Evolutionary conservation across 1,140 invertebrate species (phyloP).

Genomic region (Pantala flavescens): DNA sequence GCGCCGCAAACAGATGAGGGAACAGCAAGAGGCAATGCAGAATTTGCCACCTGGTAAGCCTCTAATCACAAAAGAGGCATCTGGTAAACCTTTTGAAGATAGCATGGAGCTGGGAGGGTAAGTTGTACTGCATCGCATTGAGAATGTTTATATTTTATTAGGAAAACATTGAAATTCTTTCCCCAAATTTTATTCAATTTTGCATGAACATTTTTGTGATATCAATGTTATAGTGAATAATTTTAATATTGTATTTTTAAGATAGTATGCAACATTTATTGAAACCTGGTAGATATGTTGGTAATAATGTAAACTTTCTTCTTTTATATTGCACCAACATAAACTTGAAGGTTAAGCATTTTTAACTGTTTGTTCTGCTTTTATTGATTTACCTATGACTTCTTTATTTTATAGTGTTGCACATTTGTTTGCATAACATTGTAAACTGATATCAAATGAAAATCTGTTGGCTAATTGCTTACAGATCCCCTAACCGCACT

Average conservation of each 20-base stretch:
- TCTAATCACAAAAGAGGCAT: constrained; percentile 31
- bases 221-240: not conserved
- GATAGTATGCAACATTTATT: constrained; percentile 12
- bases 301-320: constrained; percentile 23
- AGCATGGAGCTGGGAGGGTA: constrained; percentile 43
- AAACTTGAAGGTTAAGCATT: constrained; percentile 21
- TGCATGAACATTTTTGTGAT: constrained; percentile 29
- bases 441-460: constrained; percentile 1
- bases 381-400: constrained; percentile 13
- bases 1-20: constrained; percentile 63
- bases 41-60: constrained; percentile 35
- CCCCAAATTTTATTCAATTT: constrained; percentile 27
- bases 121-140: constrained; percentile 33
- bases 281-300: not conserved
- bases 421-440: constrained; percentile 16
- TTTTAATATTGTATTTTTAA: constrained; percentile 11
- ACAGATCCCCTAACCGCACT: constrained; percentile 23
- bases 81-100: constrained; percentile 37
- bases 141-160: constrained; percentile 25
- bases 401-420: constrained; percentile 12
- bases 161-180: constrained; percentile 18
- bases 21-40: constrained; percentile 55
- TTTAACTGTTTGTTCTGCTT: constrained; percentile 17
- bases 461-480: constrained; percentile 22
- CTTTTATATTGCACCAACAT: constrained; percentile 22